Conservation (phyloP, 2,888 invertebrate species). For the Thereva nobilitata region DNA sequence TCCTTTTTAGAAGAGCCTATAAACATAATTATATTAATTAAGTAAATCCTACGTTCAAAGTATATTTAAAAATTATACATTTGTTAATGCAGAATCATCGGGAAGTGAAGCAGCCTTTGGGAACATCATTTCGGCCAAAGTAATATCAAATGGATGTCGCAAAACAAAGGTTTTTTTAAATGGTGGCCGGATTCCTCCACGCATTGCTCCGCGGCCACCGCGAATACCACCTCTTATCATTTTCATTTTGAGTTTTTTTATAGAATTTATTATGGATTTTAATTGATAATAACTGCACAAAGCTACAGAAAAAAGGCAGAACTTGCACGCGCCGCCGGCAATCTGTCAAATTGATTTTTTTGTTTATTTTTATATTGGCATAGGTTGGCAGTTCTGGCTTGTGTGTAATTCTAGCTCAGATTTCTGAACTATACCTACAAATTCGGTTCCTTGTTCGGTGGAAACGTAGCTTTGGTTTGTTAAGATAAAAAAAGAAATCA, state of each 20-base stretch:
- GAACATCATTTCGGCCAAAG: conserved; percentile 86
- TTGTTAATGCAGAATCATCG: conserved; percentile 84
- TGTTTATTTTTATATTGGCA: too few relatives aligned
- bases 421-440: too few relatives aligned
- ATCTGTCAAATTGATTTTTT: too few relatives aligned
- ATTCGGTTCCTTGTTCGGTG: too few relatives aligned
- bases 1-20: conserved; percentile 88
- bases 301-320: too few relatives aligned
- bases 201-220: conserved; percentile 67
- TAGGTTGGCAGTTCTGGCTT: too few relatives aligned
- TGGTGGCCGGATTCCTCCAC: conserved; percentile 68
- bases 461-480: too few relatives aligned
- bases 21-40: conserved; percentile 34
- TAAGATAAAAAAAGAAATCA: too few relatives aligned
- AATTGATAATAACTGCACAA: not conserved
- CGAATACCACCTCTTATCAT: conserved; percentile 77
- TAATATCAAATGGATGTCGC: conserved; percentile 84
- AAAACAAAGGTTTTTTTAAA: conserved; percentile 69
- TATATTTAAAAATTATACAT: conserved; percentile 60
- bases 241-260: conserved; percentile 27
- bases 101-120: conserved; percentile 79
- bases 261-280: not conserved
- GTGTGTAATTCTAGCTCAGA: too few relatives aligned
- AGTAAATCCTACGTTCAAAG: not conserved
- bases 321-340: too few relatives aligned